Percentiles rank a stretch among this genome's conserved stretches.
Conservation (phyloP, 1,140 invertebrate genomes). For the Brachionus asplanchnoidis region DNA sequence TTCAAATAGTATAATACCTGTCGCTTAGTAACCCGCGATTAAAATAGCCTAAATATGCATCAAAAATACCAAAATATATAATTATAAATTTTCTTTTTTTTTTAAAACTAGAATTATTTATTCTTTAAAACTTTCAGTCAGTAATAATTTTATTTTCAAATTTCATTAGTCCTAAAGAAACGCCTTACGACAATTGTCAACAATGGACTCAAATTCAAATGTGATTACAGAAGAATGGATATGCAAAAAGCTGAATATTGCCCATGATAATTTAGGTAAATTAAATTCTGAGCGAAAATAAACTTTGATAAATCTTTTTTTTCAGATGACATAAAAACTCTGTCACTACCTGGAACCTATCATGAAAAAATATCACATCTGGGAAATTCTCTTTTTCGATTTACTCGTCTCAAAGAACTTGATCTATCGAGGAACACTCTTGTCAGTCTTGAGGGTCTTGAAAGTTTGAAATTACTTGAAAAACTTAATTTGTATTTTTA, state of each 20-base stretch:
- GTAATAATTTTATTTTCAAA: neutral
- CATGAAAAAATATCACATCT: conserved; percentile 56
- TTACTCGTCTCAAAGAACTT: conserved; percentile 52
- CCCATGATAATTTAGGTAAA: conserved; percentile 54
- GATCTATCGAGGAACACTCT: conserved; percentile 56
- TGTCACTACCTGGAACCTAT: conserved; percentile 55
- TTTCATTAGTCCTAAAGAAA: neutral
- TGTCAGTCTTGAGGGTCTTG: conserved; percentile 51
- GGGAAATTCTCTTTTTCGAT: conserved; percentile 51
- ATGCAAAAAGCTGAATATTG: conserved; percentile 50
- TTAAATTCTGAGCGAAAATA: neutral
- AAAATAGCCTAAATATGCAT: conserved; percentile 30
- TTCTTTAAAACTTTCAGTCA: neutral
- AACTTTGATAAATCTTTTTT: conserved; percentile 37
- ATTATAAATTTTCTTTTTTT: neutral
- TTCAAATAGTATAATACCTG: neutral
- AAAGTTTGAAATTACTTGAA: conserved; percentile 53
- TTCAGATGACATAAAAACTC: conserved; percentile 55
- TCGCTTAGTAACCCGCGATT: conserved; percentile 27
- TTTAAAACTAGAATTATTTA: neutral
- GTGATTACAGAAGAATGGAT: conserved; percentile 53
- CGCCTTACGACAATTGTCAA: neutral
- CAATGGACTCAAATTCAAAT: conserved; percentile 3
- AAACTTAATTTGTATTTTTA: conserved; percentile 57
- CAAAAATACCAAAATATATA: neutral